Percentiles rank a stretch among this genome's conserved stretches.
Conservation (phyloP, 2,888 invertebrate species). For the Orthosia cruda region DNA sequence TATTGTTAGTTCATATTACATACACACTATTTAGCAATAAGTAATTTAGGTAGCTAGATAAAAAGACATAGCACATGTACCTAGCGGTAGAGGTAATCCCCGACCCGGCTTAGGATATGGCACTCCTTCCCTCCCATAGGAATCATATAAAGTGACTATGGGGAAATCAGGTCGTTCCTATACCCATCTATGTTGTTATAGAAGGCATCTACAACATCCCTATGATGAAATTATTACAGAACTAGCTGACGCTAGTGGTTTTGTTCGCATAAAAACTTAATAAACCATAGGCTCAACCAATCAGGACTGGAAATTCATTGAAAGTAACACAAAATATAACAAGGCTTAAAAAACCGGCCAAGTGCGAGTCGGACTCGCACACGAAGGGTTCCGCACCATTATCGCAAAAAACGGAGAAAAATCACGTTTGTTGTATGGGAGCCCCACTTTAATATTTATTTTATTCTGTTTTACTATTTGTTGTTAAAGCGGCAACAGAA, state of each 20-base stretch:
- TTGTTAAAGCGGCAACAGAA: no score
- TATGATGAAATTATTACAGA: constrained; percentile 33
- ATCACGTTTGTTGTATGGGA: no score
- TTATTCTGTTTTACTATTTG: no score
- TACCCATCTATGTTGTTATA: constrained; percentile 20
- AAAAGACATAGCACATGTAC: constrained; percentile 1
- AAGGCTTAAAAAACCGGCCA: no score
- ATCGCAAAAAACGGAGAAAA: no score
- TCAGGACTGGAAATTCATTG: background rate
- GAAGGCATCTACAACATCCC: constrained; percentile 3
- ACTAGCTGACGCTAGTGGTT: constrained; percentile 1
- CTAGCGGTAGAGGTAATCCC: constrained; percentile 21
- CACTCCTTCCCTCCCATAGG: constrained; percentile 40
- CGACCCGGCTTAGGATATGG: constrained; percentile 22
- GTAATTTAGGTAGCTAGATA: background rate
- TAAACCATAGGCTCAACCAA: background rate
- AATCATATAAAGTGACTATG: constrained; percentile 38
- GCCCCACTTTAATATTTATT: no score
- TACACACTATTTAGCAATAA: background rate
- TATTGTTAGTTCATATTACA: background rate
- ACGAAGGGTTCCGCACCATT: no score
- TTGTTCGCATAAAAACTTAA: background rate
- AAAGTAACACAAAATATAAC: no score
- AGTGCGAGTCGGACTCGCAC: no score
- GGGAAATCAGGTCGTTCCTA: constrained; percentile 36